Conservation (phyloP, 2,797 vertebrate species). For the Babyrousa celebensis region DNA sequence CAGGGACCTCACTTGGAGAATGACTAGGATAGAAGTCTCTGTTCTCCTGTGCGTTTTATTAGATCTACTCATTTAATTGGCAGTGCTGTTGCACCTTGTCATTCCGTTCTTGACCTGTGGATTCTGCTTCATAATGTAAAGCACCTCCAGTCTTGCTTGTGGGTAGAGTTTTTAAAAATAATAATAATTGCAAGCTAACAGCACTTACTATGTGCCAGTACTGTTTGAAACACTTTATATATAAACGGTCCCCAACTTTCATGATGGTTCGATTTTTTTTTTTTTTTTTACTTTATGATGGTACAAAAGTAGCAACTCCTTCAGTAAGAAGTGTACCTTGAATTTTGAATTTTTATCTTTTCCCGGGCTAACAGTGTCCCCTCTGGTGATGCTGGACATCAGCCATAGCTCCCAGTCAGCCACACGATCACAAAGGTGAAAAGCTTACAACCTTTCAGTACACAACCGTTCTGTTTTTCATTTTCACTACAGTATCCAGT, state of each 20-base stretch:
- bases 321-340: background rate
- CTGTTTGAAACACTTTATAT: slow-evolving; percentile 12
- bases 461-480: background rate
- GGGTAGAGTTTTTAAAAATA: slow-evolving; percentile 4
- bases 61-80: slow-evolving; percentile 6
- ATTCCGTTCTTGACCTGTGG: background rate
- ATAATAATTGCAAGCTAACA: slow-evolving; percentile 46
- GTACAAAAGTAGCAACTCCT: background rate
- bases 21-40: background rate
- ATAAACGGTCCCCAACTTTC: background rate
- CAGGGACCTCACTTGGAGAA: background rate
- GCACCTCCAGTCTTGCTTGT: background rate
- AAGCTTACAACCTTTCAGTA: background rate
- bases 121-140: slow-evolving; percentile 25
- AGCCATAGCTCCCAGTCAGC: background rate
- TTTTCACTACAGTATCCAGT: background rate
- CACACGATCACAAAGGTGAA: background rate
- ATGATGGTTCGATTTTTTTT: background rate
- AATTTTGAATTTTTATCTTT: background rate
- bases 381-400: background rate
- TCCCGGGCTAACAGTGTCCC: background rate
- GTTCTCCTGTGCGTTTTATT: background rate
- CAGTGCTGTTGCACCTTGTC: background rate
- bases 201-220: background rate
- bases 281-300: background rate